Conservation (phyloP, 1,140 invertebrate genomes). For the Macrostomum lignano region DNA sequence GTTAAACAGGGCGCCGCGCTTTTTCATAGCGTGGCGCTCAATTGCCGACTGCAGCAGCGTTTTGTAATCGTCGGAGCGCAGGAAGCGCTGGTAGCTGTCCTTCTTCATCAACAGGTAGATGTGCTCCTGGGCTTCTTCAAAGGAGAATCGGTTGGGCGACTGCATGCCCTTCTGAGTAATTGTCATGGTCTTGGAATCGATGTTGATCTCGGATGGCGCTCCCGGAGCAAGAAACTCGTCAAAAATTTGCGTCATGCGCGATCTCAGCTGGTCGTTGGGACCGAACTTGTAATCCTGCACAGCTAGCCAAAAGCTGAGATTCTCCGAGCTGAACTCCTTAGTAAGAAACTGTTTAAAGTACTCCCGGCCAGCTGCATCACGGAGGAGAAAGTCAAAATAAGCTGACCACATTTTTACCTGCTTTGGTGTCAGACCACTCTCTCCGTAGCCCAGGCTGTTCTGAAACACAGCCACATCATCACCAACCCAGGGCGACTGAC, state of each 20-base stretch:
- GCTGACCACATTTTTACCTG: slow-evolving; percentile 70
- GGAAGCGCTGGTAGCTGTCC: slow-evolving; percentile 70
- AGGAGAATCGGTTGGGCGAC: slow-evolving; percentile 52
- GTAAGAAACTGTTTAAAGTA: slow-evolving; percentile 68
- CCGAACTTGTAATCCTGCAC: slow-evolving; percentile 1
- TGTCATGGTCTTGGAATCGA: slow-evolving; percentile 45
- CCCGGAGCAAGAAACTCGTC: slow-evolving; percentile 76
- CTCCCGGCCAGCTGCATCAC: slow-evolving; percentile 60
- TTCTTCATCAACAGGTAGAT: slow-evolving; percentile 89
- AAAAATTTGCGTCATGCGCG: slow-evolving; percentile 9
- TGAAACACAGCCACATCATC: no score
- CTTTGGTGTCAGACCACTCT: no score
- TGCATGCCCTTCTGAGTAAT: slow-evolving; percentile 14
- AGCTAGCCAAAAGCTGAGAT: slow-evolving; percentile 32
- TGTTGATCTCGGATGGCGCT: slow-evolving; percentile 80
- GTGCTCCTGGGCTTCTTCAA: slow-evolving; percentile 76
- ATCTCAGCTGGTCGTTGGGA: neutral
- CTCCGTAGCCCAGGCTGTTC: no score
- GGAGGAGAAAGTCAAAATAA: slow-evolving; percentile 56
- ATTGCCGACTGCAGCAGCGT: no score
- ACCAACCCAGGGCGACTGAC: no score
- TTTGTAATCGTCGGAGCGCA: slow-evolving; percentile 83
- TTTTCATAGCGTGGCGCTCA: no score
- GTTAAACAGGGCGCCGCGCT: no score
- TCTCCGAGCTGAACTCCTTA: slow-evolving; percentile 85